Evolutionary conservation across 1,140 invertebrate genomes (phyloP).

Genomic region (Bicyclus anynana): DNA sequence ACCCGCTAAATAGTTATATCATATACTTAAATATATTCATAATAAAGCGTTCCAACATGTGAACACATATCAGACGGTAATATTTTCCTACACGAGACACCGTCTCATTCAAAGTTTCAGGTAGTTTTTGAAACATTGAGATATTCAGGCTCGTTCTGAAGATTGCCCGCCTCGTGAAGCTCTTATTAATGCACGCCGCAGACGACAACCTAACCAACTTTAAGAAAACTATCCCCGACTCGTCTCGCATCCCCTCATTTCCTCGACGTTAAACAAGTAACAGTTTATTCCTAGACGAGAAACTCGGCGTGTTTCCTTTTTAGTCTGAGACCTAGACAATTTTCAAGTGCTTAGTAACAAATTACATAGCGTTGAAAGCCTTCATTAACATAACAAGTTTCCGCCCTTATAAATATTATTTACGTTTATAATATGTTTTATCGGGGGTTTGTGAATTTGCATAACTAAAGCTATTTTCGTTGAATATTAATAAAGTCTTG

Average conservation of each 20-base stretch:
- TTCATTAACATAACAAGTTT: conserved; percentile 47
- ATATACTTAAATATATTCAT: no score
- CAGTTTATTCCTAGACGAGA: conserved; percentile 50
- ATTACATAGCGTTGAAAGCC: conserved; percentile 45
- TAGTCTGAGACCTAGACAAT: conserved; percentile 43
- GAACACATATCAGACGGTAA: neutral
- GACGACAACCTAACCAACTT: conserved; percentile 46
- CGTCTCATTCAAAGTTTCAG: neutral
- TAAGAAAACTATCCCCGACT: conserved; percentile 48
- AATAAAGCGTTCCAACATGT: no score
- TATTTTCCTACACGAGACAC: neutral
- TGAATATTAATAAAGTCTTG: conserved; percentile 9
- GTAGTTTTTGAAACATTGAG: conserved; percentile 17
- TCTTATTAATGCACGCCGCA: conserved; percentile 51
- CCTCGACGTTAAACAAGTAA: conserved; percentile 52
- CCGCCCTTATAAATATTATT: conserved; percentile 21
- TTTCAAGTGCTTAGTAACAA: conserved; percentile 47
- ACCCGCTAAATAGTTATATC: no score
- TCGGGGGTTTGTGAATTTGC: conserved; percentile 6
- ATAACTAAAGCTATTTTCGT: conserved; percentile 8
- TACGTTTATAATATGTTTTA: conserved; percentile 12
- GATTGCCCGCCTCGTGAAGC: conserved; percentile 32
- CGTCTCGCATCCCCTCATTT: conserved; percentile 43
- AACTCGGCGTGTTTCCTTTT: conserved; percentile 48
- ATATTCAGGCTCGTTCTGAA: conserved; percentile 17